Percentiles rank a stretch among this genome's conserved stretches.
These are phyloP conservation scores for Drosophila teissieri DNA, from an alignment of 1,140 invertebrate genomes.

Conservation along the genomic window DNA sequence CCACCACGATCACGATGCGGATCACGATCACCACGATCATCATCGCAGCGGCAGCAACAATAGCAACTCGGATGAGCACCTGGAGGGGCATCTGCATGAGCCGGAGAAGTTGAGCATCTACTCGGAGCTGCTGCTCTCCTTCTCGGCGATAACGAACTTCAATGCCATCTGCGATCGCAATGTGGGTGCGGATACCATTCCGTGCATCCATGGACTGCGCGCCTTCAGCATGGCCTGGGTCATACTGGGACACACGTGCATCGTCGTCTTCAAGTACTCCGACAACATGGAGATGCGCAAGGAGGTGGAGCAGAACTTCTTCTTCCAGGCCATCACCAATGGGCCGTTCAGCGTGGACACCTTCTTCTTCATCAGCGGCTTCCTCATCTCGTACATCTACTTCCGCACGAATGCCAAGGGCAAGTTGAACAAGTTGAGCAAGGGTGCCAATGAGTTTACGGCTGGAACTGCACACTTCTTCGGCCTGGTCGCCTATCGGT, in stretches of 20 bases:
- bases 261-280: constrained; percentile 93
- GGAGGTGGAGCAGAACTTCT: constrained; percentile 91
- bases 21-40: constrained; percentile 55
- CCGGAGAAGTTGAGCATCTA: constrained; percentile 86
- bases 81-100: constrained; percentile 85
- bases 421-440: constrained; percentile 90
- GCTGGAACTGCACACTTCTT: constrained; percentile 90
- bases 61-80: constrained; percentile 87
- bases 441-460: constrained; percentile 89
- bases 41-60: constrained; percentile 85
- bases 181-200: constrained; percentile 92
- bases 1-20: constrained; percentile 71
- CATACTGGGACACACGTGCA: constrained; percentile 95
- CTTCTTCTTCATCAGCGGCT: constrained; percentile 93
- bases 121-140: constrained; percentile 91
- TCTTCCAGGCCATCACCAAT: constrained; percentile 93
- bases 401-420: constrained; percentile 92
- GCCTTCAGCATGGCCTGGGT: constrained; percentile 97
- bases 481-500: constrained; percentile 92
- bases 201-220: constrained; percentile 92
- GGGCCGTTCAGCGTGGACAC: constrained; percentile 96
- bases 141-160: constrained; percentile 91
- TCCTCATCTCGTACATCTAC: constrained; percentile 93
- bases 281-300: constrained; percentile 92
- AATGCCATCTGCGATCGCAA: constrained; percentile 91